Base-by-base conservation (phyloP, 2,888 invertebrate genomes). In the Charanyca ferruginea region DNA sequence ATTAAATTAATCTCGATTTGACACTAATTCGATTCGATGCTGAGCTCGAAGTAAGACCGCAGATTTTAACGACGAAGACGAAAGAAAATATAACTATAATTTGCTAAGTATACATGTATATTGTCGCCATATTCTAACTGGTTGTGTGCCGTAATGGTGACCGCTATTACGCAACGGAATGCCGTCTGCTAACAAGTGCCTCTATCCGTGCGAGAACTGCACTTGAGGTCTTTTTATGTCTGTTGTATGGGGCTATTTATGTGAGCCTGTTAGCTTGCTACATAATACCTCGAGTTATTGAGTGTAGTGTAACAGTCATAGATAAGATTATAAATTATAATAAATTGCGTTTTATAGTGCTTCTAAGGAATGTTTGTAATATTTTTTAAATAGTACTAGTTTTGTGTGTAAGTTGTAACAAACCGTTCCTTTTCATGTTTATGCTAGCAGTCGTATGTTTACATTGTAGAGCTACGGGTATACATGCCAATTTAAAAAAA, bases 191-290 rank as follows among this genome's bases (percentile, higher is more conserved):
- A 73, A 79, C 72, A 80, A 83, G 77, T 81, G 76, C 45, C 62
- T 74, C 76, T 77, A 82, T 59, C 63, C 64, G 71, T 59, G 47
- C 41, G 78, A 77, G 73, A 79, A 65, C 72, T 84, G 83, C 83
- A 83, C 73, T 83, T 81, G 69, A 72, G 82, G 78, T 78, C 73
- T 79, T 75, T 75, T 79, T 84, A 85, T 84, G 79, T 80, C 78
- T 79, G 59, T 75, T 76, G 68, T 75, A 76, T 76, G 66, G 69
- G 77, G 78, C 81, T 60, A 16, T 66, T 74, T 51, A 41, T 58
- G 41, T 54, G 48, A 48, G 45, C 71, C 61, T 70, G 55, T 60
- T 55, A 35, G 57, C 57, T 45, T 55, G 77, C 42, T 32, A 55
- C 72, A 55, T 52, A 52, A 61, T 42, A 53, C 47, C 44, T 25